Percentiles rank a stretch among this genome's conserved stretches.
phyloP scores from a whole-genome alignment of 2,888 invertebrate genomes.

The Agonopterix arenella region DNA sequence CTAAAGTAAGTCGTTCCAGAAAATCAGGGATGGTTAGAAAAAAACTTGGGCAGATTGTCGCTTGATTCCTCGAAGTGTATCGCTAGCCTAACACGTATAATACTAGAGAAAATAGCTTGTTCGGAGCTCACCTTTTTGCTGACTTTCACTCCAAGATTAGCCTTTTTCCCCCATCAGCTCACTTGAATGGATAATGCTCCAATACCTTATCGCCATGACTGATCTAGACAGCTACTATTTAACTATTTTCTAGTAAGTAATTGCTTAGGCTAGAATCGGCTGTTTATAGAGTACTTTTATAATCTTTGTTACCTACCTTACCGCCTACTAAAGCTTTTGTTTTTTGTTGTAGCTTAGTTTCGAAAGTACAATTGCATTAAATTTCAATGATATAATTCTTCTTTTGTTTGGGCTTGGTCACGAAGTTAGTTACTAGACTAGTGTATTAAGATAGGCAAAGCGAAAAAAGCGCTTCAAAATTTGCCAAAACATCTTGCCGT shows the following conservation, averaged over 20 bases:
- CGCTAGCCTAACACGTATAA: slow-evolving; percentile 23
- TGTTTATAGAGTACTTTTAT: no score
- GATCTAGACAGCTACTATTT: slow-evolving; percentile 30
- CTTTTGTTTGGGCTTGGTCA: slow-evolving; percentile 7
- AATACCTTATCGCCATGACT: slow-evolving; percentile 18
- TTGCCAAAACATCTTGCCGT: no score
- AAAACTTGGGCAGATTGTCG: no score
- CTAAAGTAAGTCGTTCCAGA: no score
- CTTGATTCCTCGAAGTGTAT: no score
- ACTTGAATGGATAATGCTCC: slow-evolving; percentile 23
- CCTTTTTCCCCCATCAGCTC: slow-evolving; percentile 28
- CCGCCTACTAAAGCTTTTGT: no score
- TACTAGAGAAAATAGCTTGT: slow-evolving; percentile 28
- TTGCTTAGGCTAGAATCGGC: neutral
- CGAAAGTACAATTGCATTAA: slow-evolving; percentile 1
- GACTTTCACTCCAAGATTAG: slow-evolving; percentile 42
- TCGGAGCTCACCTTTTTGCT: slow-evolving; percentile 21
- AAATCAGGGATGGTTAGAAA: no score
- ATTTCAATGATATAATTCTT: slow-evolving; percentile 7
- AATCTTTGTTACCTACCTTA: no score
- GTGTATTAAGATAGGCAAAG: neutral
- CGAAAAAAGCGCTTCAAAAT: no score
- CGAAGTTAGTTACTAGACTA: slow-evolving; percentile 1
- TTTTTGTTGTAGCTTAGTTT: no score
- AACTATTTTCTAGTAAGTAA: slow-evolving; percentile 27